Base-by-base conservation (phyloP, 92 coral and sea anemone genomes). In the Paragorgia papillata region DNA sequence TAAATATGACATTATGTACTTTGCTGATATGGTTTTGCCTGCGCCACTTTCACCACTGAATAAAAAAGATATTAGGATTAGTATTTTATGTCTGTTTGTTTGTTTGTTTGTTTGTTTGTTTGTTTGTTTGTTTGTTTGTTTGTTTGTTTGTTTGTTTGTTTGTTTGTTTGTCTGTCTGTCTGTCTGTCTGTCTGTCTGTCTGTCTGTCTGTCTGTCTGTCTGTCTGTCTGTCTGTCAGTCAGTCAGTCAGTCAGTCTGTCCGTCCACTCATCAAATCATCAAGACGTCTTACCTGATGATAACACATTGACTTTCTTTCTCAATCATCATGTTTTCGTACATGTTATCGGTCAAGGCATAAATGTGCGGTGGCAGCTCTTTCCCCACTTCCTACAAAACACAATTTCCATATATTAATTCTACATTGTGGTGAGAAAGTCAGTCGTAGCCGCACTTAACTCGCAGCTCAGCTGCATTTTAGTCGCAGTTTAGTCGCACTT, bases 11-110 rank as follows among this genome's bases (percentile, higher is more conserved):
- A 92, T 92, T 44, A 92, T 89, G 63, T 90, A 91, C 57, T 90
- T 92, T 24, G 97, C 97, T 9, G 96, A 90, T 22, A 92, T 91
- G 2, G 97, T 92, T 71, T 92, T 92, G 1, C 97, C 97, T 0
- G 97, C 97, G 3, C 97, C 97, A 41, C 97, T 92, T 65, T 92
- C 97, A 0, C 97, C 97, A 69, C 97, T 92, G 54, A 19, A 60
- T 40, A 4, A 3, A 26, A 21, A 39, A 24, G 22, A n/a, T 33
- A 15, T 19, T 4, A 46, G 22, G 20, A 4, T 18, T 0, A 8
- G 3, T 6, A 5, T 17, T 51, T 7, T 19, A 5, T 51, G 58
- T 51, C 58, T 37, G 43, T 37, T 37, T 37, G 43, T 37, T 37
- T 37, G 43, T 37, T 12, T 37, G 43, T 37, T 4, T 37, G 12